phyloP scores from a whole-genome alignment of 2,888 invertebrate genomes.

The Ornithoptera priamus region DNA sequence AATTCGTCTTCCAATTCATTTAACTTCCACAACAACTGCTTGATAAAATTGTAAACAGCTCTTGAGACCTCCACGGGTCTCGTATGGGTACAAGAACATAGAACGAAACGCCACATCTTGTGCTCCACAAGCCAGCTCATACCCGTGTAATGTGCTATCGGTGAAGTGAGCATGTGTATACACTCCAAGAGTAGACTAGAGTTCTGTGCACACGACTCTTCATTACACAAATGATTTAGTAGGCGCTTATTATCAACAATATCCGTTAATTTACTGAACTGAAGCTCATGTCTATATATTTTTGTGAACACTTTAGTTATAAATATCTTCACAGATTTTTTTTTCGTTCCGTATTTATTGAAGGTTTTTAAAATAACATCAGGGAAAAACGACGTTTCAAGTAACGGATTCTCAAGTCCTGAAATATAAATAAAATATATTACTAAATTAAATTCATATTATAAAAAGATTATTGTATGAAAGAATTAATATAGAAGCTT shows the following conservation, averaged over 20 bases:
- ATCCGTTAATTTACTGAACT: constrained; percentile 43
- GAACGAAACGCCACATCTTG: constrained; percentile 84
- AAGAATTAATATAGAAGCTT: too few species aligned
- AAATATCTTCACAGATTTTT: constrained; percentile 41
- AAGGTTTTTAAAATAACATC: constrained; percentile 43
- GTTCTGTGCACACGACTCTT: constrained; percentile 30
- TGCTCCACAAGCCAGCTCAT: constrained; percentile 81
- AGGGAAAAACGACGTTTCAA: constrained; percentile 45
- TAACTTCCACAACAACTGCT: constrained; percentile 79
- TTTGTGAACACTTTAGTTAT: constrained; percentile 40
- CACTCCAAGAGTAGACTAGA: constrained; percentile 37
- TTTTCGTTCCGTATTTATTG: constrained; percentile 36
- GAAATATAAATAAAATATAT: neutral
- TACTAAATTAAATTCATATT: too few species aligned
- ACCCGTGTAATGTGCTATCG: constrained; percentile 70
- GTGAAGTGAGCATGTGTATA: constrained; percentile 37
- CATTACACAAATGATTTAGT: constrained; percentile 24
- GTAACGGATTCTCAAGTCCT: constrained; percentile 42
- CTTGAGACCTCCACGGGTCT: constrained; percentile 86
- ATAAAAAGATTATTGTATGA: too few species aligned
- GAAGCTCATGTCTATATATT: constrained; percentile 46
- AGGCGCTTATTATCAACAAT: constrained; percentile 35
- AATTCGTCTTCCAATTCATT: constrained; percentile 68
- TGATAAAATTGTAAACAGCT: constrained; percentile 83
- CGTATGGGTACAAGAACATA: constrained; percentile 82